Evolutionary conservation across 2,888 invertebrate genomes (phyloP).

Genomic region (Electrophaes corylata): DNA sequence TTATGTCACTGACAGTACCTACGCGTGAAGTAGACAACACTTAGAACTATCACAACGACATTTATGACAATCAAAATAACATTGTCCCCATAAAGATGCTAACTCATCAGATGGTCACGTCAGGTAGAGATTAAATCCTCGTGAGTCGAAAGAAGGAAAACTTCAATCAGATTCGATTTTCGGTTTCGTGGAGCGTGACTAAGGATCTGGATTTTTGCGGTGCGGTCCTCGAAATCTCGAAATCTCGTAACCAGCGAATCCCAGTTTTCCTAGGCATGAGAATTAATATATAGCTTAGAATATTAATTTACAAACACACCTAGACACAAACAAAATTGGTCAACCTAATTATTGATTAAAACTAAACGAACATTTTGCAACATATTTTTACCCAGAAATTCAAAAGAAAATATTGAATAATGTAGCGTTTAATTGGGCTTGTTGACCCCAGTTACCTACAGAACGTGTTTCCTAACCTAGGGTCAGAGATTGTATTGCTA

Average conservation of each 20-base stretch:
- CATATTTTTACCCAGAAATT: too few relatives aligned
- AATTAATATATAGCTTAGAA: too few relatives aligned
- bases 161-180: neutral
- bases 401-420: neutral
- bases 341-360: too few relatives aligned
- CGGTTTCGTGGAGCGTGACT: neutral
- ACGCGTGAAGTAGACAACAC: constrained; percentile 30
- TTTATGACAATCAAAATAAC: constrained; percentile 36
- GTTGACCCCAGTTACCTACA: constrained; percentile 30
- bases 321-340: too few relatives aligned
- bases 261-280: too few relatives aligned
- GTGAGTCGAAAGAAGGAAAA: neutral
- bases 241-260: too few relatives aligned
- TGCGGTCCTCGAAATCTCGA: too few relatives aligned
- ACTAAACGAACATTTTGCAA: too few relatives aligned
- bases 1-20: constrained; percentile 5
- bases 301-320: too few relatives aligned
- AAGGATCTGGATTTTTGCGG: too few relatives aligned
- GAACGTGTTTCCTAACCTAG: constrained; percentile 55
- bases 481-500: constrained; percentile 48
- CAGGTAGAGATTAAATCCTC: constrained; percentile 12
- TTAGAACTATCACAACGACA: constrained; percentile 15
- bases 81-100: constrained; percentile 22
- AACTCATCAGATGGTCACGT: constrained; percentile 21
- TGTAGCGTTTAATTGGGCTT: constrained; percentile 21